Evolutionary conservation across 1,140 invertebrate genomes (phyloP).

Genomic region (Caenorhabditis latens): DNA sequence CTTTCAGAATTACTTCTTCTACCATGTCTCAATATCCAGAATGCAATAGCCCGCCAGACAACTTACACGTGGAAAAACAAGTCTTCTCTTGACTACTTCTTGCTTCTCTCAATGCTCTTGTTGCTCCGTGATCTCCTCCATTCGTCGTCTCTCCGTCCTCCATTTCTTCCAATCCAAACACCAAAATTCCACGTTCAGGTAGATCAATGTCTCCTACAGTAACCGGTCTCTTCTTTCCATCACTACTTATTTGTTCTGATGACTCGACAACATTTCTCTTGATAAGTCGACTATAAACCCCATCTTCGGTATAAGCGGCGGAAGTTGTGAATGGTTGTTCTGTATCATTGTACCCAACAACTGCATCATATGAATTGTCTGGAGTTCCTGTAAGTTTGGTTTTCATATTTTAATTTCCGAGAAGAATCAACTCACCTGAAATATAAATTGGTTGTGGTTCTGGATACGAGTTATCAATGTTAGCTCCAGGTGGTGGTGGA

Average conservation of each 20-base stretch:
- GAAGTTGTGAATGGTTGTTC: constrained; percentile 51
- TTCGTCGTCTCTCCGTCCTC: constrained; percentile 16
- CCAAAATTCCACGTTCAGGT: constrained; percentile 63
- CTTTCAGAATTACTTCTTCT: too few species aligned
- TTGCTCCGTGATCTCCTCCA: constrained; percentile 46
- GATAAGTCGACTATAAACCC: constrained; percentile 52
- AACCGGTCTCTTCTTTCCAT: constrained; percentile 17
- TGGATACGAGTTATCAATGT: constrained; percentile 35
- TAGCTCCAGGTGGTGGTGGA: constrained; percentile 39
- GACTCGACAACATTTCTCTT: constrained; percentile 50
- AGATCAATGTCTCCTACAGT: constrained; percentile 67
- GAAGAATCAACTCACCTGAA: not conserved
- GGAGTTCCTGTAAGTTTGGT: not conserved
- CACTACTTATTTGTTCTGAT: constrained; percentile 5
- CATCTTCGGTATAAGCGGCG: constrained; percentile 31
- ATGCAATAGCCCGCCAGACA: not conserved
- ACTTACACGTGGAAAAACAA: constrained; percentile 24
- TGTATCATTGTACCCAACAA: constrained; percentile 38
- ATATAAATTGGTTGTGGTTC: constrained; percentile 45
- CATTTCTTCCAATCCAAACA: constrained; percentile 67
- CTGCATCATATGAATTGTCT: constrained; percentile 4
- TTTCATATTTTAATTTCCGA: not conserved
- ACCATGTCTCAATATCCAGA: too few species aligned
- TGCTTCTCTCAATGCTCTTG: constrained; percentile 10
- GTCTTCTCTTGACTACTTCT: constrained; percentile 27